Conservation (phyloP, 2,888 invertebrate species). For the Diloba caeruleocephala region DNA sequence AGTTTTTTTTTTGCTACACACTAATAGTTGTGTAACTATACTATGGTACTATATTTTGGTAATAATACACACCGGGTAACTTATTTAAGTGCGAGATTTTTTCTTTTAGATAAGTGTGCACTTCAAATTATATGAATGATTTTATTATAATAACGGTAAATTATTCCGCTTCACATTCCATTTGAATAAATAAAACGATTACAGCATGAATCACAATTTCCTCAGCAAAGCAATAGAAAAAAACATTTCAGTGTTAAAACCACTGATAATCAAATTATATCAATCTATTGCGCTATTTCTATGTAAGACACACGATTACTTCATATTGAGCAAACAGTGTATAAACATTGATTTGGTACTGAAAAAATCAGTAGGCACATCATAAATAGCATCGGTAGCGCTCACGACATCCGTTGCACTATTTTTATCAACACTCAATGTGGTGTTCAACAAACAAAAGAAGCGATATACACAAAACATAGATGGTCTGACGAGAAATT, state of each 20-base stretch:
- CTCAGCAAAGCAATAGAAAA: conserved; percentile 4
- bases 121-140: no score
- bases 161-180: conserved; percentile 30
- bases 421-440: not conserved
- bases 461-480: not conserved
- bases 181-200: conserved; percentile 19
- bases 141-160: conserved; percentile 19
- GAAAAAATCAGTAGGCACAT: conserved; percentile 5
- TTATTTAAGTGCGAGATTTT: no score
- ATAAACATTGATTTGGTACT: not conserved
- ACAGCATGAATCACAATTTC: conserved; percentile 11
- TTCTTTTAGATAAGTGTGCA: no score
- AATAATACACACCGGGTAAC: not conserved
- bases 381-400: not conserved
- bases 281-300: not conserved
- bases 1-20: no score
- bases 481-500: not conserved
- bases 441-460: not conserved
- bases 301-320: not conserved
- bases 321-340: not conserved
- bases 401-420: not conserved
- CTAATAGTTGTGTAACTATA: no score
- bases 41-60: no score
- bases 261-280: not conserved
- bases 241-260: conserved; percentile 3